A percentile compares a stretch with the other conserved stretches of the same genome.
phyloP scores from a whole-genome alignment of 2,113 vertebrate genomes.

The Phyllopteryx taeniolatus region DNA sequence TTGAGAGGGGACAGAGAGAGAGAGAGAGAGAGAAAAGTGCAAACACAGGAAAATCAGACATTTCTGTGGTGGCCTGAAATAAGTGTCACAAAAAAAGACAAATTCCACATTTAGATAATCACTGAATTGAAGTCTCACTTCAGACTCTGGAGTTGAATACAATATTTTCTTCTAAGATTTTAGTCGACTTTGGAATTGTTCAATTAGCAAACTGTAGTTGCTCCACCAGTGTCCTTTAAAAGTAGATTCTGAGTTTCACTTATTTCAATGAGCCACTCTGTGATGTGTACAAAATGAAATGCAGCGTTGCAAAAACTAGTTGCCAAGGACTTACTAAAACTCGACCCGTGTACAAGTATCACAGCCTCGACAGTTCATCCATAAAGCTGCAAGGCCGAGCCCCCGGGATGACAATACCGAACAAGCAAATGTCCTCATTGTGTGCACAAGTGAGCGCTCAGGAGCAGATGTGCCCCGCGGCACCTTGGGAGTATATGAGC shows the following conservation, averaged over 20 bases:
- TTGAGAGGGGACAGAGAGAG: no score
- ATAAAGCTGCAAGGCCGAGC: slow-evolving; percentile 51
- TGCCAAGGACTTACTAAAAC: slow-evolving; percentile 18
- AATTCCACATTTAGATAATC: no score
- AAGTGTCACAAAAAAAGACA: no score
- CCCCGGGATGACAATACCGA: slow-evolving; percentile 54
- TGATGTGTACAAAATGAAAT: slow-evolving; percentile 16
- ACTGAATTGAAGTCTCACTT: no score
- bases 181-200: no score
- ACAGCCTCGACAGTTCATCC: slow-evolving; percentile 33
- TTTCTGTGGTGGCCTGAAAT: no score
- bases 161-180: no score
- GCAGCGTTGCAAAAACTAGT: not conserved
- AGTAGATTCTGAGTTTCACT: not conserved
- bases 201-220: no score
- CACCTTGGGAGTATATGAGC: slow-evolving; percentile 63
- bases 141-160: no score
- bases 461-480: slow-evolving; percentile 65
- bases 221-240: not conserved
- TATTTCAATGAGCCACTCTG: not conserved
- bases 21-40: no score
- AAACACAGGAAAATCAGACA: no score
- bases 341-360: slow-evolving; percentile 15
- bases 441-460: slow-evolving; percentile 59
- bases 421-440: slow-evolving; percentile 64